A percentile compares a stretch with the other conserved stretches of the same genome.
phyloP scores from a whole-genome alignment of 2,797 vertebrate genomes.

The Limnodromus scolopaceus region DNA sequence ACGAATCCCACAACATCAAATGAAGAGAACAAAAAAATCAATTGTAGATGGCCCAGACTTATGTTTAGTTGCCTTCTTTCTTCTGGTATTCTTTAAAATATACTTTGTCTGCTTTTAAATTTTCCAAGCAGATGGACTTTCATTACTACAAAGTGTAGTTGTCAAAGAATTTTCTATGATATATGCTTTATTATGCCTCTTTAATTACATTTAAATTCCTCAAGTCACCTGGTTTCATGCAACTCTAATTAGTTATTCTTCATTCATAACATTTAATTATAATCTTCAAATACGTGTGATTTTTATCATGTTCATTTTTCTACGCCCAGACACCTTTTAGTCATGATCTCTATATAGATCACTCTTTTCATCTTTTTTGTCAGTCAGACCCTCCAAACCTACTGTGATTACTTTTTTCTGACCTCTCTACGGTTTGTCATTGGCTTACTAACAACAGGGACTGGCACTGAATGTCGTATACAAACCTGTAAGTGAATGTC shows the following conservation, averaged over 20 bases:
- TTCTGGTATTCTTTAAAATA: not conserved
- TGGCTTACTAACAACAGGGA: not conserved
- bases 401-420: not conserved
- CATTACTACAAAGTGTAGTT: not conserved
- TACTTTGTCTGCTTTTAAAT: not conserved
- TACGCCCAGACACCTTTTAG: not conserved
- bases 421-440: not conserved
- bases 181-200: not conserved
- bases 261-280: not conserved
- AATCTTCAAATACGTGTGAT: not conserved
- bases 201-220: not conserved
- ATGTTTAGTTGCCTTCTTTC: not conserved
- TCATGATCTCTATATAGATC: not conserved
- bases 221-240: not conserved
- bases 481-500: not conserved
- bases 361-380: not conserved
- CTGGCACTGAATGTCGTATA: not conserved
- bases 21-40: not conserved
- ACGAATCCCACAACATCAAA: rapidly evolving
- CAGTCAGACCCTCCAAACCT: not conserved
- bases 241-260: not conserved
- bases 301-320: not conserved
- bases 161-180: not conserved
- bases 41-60: not conserved
- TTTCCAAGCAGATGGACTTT: not conserved